Conservation (phyloP, 2,113 vertebrate genomes). For the Tauraco erythrolophus region DNA sequence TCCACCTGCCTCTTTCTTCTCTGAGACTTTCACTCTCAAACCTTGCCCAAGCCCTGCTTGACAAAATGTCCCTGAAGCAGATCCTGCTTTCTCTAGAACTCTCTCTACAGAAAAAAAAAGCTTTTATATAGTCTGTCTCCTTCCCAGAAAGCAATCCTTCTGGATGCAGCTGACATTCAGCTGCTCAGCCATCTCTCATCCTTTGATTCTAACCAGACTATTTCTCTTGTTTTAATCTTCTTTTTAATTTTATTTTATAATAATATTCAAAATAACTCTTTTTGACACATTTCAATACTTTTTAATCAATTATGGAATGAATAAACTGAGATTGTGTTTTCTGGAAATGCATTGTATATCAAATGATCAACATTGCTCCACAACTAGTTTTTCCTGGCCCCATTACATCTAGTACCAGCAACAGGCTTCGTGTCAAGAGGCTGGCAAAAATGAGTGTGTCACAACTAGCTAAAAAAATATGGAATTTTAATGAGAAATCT, state of each 20-base stretch:
- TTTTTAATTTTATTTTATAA: background rate
- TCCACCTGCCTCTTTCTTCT: background rate
- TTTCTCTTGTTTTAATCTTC: background rate
- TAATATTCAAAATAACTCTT: background rate
- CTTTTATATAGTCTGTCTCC: background rate
- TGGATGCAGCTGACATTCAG: background rate
- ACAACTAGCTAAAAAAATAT: background rate
- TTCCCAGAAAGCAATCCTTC: background rate
- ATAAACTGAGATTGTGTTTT: background rate
- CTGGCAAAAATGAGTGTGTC: background rate
- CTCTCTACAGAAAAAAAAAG: fast-evolving
- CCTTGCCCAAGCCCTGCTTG: background rate
- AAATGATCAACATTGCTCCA: background rate
- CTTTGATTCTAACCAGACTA: background rate
- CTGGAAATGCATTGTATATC: background rate
- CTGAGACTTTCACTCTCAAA: background rate
- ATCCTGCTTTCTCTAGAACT: background rate
- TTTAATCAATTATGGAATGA: background rate
- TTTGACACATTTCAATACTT: background rate
- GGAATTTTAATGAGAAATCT: background rate
- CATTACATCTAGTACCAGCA: background rate
- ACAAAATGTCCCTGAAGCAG: background rate
- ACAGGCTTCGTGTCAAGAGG: background rate
- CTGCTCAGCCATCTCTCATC: background rate
- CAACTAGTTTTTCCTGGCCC: background rate